phyloP scores from a whole-genome alignment of 2,797 vertebrate species.

The Gallinago stenura region DNA sequence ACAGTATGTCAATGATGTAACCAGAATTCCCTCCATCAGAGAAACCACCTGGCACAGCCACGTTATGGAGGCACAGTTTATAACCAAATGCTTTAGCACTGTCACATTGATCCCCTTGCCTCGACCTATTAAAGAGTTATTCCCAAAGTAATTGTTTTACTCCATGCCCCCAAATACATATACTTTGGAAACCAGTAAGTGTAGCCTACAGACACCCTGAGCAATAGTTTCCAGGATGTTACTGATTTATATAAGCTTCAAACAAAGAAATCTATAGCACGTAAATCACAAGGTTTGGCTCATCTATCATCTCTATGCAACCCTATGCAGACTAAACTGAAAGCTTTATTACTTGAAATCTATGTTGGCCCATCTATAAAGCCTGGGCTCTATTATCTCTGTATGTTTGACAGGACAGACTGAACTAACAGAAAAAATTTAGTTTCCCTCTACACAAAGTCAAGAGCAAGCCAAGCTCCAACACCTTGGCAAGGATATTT shows the following conservation, averaged over 20 bases:
- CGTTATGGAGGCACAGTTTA: background rate
- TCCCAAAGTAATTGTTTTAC: background rate
- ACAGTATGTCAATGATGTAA: background rate
- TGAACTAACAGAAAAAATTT: background rate
- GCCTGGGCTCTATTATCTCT: background rate
- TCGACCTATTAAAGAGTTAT: fast-evolving
- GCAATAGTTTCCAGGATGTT: background rate
- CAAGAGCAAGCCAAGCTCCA: background rate
- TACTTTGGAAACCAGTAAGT: background rate
- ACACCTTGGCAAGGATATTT: background rate
- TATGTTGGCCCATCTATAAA: background rate
- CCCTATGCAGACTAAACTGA: background rate
- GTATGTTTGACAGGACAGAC: background rate
- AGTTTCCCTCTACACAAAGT: background rate
- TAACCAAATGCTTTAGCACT: background rate
- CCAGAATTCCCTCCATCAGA: background rate
- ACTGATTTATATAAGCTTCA: background rate
- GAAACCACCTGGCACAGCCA: background rate
- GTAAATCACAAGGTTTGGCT: background rate
- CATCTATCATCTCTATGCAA: background rate
- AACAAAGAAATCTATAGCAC: background rate
- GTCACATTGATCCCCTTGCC: fast-evolving
- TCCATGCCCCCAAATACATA: background rate
- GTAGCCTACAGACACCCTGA: background rate
- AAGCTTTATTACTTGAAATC: background rate